A percentile compares a stretch with the other conserved stretches of the same genome.
phyloP scores from a whole-genome alignment of 2,797 vertebrate genomes.

The Anguilla megastoma region DNA sequence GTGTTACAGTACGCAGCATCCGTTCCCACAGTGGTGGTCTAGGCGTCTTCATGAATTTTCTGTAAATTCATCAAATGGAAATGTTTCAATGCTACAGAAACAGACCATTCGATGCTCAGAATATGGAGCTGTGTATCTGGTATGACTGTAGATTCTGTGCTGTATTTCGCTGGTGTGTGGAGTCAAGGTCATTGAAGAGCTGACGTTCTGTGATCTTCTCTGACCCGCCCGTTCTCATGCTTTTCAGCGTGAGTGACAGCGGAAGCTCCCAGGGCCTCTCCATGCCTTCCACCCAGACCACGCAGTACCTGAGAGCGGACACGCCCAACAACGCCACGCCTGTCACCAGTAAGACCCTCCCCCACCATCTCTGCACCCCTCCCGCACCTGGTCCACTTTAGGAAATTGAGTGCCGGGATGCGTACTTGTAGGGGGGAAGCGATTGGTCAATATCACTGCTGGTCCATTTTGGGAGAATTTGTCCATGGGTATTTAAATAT shows the following conservation, averaged over 20 bases:
- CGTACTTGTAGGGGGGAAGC: no score
- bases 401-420: background rate
- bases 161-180: background rate
- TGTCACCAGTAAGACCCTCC: constrained; percentile 92
- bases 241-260: constrained; percentile 90
- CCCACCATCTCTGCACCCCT: background rate
- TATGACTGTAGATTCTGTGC: background rate
- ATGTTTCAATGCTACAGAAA: background rate
- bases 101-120: background rate
- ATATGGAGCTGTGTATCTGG: background rate
- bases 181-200: background rate
- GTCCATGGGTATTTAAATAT: background rate
- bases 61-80: background rate
- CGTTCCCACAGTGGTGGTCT: no score
- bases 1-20: no score
- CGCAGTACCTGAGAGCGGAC: constrained; percentile 96
- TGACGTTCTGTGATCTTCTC: background rate
- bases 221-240: constrained; percentile 21
- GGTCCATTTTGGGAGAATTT: no score
- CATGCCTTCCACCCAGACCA: constrained; percentile 97
- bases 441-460: no score
- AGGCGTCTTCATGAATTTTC: background rate
- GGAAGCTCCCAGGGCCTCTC: constrained; percentile 96
- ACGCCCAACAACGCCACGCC: constrained; percentile 96
- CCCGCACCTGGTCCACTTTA: background rate